Percentiles rank a stretch among this genome's conserved stretches.
phyloP scores from a whole-genome alignment of 2,888 invertebrate genomes.

The Diaperis boleti region DNA sequence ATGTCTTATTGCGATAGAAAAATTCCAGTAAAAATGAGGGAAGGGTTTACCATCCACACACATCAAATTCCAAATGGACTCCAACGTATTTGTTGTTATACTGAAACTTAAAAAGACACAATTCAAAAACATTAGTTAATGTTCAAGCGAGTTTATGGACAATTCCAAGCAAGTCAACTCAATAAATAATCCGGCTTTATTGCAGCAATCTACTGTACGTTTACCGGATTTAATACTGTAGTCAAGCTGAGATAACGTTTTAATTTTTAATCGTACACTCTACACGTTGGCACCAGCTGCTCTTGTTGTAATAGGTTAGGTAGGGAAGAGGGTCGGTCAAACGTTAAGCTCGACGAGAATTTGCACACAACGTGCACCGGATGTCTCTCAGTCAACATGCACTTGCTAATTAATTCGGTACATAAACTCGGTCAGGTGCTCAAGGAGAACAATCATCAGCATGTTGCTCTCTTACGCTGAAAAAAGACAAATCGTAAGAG shows the following conservation, averaged over 20 bases:
- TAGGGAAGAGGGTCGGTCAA: slow-evolving; percentile 26
- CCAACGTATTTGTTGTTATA: slow-evolving; percentile 29
- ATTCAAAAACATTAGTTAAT: slow-evolving; percentile 42
- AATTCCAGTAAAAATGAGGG: not conserved
- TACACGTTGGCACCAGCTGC: slow-evolving; percentile 29
- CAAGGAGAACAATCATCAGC: too few species aligned
- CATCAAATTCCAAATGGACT: slow-evolving; percentile 33
- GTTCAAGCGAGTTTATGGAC: slow-evolving; percentile 37
- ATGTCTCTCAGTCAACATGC: slow-evolving; percentile 15
- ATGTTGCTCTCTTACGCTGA: too few species aligned
- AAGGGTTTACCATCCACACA: slow-evolving; percentile 4
- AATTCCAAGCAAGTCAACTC: slow-evolving; percentile 39
- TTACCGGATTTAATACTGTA: slow-evolving; percentile 40
- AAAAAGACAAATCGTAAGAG: too few species aligned
- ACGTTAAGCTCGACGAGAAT: slow-evolving; percentile 12
- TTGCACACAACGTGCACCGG: slow-evolving; percentile 23
- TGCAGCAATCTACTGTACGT: slow-evolving; percentile 40
- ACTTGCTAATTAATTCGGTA: slow-evolving; percentile 21
- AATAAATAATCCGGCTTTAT: slow-evolving; percentile 45
- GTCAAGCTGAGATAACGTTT: slow-evolving; percentile 36
- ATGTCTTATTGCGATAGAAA: too few species aligned
- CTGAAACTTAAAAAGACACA: slow-evolving; percentile 33
- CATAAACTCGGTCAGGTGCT: slow-evolving; percentile 14
- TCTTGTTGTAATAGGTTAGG: slow-evolving; percentile 19
- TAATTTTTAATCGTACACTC: slow-evolving; percentile 38